Evolutionary conservation across 92 coral and sea anemone species (phyloP), one percentile per base, ranked within the genome.

Genomic region (Porites cylindrica): DNA sequence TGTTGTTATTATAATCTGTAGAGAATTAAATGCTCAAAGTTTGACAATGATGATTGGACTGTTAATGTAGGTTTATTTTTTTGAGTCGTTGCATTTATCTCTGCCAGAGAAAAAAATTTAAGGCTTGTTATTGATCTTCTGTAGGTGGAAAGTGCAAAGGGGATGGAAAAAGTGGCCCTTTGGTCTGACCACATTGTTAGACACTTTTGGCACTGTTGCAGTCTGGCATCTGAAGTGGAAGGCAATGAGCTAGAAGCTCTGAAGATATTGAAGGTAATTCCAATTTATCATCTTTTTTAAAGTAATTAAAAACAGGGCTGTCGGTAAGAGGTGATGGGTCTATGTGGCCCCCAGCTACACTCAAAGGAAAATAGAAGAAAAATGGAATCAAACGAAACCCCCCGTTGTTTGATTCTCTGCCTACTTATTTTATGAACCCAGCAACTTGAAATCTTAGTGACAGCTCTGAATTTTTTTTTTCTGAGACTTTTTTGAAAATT

Each of bases 151-250:
- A 56, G 82, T 53, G 38, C 90, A 53, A 90, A 90, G 84, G 87
- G 82, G 8, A 85, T 78, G 81, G 78, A 76, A 19, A 90, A 90
- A 52, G 68, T 90, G 16, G 43, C 32, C 19, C 72, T 60, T 86
- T 90, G 93, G 93, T 78, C 93, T 6, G 78, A 86, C 50, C 66
- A 43, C 82, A 89, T 89, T 9, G 66, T 84, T 29, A 70, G 80
- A 21, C 92, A 84, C 59, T 89, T 89, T 62, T 90, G 93, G 93
- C 75, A 79, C 61, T 90, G 93, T 29, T 82, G 87, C 72, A 81
- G 73, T 23, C 21, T 47, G 10, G 79, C 65, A 80, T 63, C 79
- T 0, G 19, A 84, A 75, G 21, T 75, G 24, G 43, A 19, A 75
- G 32, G 60, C 11, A 63, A 20, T 43, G 82, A 84, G 63, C 65